phyloP scores from a whole-genome alignment of 2,888 invertebrate species.

The Hydroisotoma schaefferi region DNA sequence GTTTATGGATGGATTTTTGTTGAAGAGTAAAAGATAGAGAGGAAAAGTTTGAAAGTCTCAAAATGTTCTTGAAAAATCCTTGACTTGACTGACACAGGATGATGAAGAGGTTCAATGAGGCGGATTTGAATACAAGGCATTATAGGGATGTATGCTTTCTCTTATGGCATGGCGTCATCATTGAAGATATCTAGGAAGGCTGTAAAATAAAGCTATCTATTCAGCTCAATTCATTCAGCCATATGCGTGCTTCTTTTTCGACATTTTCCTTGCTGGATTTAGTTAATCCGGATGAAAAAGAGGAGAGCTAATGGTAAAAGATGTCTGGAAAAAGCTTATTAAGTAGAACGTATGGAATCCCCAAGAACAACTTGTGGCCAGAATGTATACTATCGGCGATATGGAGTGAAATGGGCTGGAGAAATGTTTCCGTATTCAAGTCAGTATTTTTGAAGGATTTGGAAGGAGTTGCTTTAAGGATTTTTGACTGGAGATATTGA shows the following conservation, averaged over 20 bases:
- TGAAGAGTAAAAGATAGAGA: neutral
- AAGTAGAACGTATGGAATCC: neutral
- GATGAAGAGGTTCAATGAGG: conserved; percentile 3
- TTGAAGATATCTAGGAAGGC: no score
- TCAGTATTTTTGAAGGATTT: neutral
- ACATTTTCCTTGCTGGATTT: conserved; percentile 5
- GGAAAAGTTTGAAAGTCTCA: no score
- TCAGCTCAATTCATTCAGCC: no score
- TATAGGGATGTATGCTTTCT: neutral
- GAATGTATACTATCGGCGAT: no score
- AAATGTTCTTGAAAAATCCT: neutral
- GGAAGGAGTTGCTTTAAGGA: no score
- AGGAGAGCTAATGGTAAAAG: no score
- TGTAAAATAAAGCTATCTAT: no score
- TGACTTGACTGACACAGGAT: neutral
- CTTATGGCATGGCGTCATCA: neutral
- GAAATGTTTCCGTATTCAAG: neutral
- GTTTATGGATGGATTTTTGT: neutral
- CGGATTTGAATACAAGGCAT: neutral
- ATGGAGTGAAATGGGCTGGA: neutral
- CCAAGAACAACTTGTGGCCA: neutral
- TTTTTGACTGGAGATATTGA: no score
- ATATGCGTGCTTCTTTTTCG: no score
- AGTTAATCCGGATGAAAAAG: conserved; percentile 2
- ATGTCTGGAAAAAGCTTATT: neutral